Percentiles rank a stretch among this genome's conserved stretches.
phyloP scores from a whole-genome alignment of 2,888 invertebrate species.

The Abrostola triplasia region DNA sequence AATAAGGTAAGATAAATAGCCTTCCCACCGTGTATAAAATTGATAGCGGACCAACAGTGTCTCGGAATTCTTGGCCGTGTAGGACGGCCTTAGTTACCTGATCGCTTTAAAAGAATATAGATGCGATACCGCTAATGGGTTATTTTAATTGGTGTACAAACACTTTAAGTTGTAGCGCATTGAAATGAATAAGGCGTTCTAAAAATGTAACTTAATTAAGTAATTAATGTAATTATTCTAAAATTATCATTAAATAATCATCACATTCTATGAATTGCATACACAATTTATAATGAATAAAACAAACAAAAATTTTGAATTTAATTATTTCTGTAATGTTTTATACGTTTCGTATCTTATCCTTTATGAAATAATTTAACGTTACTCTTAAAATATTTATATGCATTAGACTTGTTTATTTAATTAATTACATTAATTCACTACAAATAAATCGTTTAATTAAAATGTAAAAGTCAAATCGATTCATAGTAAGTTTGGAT shows the following conservation, averaged over 20 bases:
- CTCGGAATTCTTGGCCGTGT: slow-evolving; percentile 77
- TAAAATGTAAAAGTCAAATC: slow-evolving; percentile 58
- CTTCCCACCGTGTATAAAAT: slow-evolving; percentile 86
- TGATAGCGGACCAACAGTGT: slow-evolving; percentile 83
- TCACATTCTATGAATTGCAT: slow-evolving; percentile 8
- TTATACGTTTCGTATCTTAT: not conserved
- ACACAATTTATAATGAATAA: not conserved
- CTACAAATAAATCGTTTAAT: slow-evolving; percentile 47
- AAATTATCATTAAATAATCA: slow-evolving; percentile 6
- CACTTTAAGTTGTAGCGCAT: slow-evolving; percentile 47
- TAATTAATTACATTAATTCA: slow-evolving; percentile 44
- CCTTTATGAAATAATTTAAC: not conserved
- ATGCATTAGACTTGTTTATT: not conserved
- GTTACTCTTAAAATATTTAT: not conserved
- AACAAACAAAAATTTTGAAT: not conserved
- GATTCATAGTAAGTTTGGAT: slow-evolving; percentile 47
- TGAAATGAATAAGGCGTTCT: slow-evolving; percentile 34
- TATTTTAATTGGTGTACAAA: slow-evolving; percentile 66
- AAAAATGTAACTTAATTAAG: slow-evolving; percentile 38
- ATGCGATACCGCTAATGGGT: slow-evolving; percentile 71
- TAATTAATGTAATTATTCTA: slow-evolving; percentile 24
- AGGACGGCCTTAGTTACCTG: slow-evolving; percentile 72
- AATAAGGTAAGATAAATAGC: slow-evolving; percentile 87
- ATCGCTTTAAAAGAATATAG: slow-evolving; percentile 66
- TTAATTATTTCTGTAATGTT: not conserved